Percentiles rank a stretch among this genome's conserved stretches.
phyloP scores from a whole-genome alignment of 2,797 vertebrate genomes.

The Aythya fuligula region DNA sequence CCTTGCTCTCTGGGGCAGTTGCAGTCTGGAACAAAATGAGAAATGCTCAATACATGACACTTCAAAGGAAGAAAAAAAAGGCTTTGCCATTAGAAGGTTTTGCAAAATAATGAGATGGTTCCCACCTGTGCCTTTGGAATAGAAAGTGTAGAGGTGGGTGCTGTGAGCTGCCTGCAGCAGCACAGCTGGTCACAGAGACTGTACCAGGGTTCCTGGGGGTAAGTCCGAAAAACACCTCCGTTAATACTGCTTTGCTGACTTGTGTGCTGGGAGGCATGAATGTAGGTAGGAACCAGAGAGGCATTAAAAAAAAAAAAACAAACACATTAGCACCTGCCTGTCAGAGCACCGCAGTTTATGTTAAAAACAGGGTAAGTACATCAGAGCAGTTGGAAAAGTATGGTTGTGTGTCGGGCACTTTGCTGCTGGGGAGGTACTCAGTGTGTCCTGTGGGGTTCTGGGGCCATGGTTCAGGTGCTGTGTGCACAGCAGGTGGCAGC shows the following conservation, averaged over 20 bases:
- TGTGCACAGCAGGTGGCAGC: too few relatives aligned
- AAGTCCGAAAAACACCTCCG: background rate
- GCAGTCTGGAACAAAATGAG: background rate
- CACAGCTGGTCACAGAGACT: rapidly evolving
- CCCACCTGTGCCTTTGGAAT: background rate
- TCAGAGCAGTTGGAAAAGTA: background rate
- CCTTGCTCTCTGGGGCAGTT: background rate
- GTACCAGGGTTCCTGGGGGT: rapidly evolving
- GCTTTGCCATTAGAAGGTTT: background rate
- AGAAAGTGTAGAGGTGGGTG: rapidly evolving
- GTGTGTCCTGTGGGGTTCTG: background rate
- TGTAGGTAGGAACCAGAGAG: background rate
- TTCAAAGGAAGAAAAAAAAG: background rate
- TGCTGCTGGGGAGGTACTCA: background rate
- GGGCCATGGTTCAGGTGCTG: background rate
- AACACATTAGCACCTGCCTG: background rate
- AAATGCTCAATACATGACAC: background rate
- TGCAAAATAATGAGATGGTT: background rate
- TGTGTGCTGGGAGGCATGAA: background rate
- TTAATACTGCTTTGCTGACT: background rate
- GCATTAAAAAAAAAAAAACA: background rate
- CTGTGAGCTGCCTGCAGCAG: rapidly evolving
- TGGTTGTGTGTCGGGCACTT: rapidly evolving
- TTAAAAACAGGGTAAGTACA: background rate
- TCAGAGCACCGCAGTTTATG: background rate